Percentiles rank a stretch among this genome's conserved stretches.
These are phyloP conservation scores for Eupeodes luniger DNA, from an alignment of 2,888 invertebrate species.

Conservation along the genomic window DNA sequence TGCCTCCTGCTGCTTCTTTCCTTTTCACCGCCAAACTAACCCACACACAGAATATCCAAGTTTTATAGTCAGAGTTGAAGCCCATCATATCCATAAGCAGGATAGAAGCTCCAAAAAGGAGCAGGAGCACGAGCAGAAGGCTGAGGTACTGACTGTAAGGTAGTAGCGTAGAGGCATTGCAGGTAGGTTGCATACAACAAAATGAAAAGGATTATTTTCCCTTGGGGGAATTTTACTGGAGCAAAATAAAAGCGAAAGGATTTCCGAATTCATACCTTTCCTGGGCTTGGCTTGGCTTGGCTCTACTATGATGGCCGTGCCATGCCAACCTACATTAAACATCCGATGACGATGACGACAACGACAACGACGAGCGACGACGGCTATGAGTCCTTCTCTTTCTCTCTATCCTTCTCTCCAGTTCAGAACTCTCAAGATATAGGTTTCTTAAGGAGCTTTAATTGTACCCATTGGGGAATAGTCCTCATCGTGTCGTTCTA, in stretches of 20 bases:
- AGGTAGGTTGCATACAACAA: conserved; percentile 74
- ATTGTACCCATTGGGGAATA: conserved; percentile 75
- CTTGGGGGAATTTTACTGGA: conserved; percentile 73
- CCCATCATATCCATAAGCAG: conserved; percentile 40
- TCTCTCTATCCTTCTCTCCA: not conserved
- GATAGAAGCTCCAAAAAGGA: not conserved
- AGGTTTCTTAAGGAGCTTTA: conserved; percentile 76
- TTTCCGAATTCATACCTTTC: conserved; percentile 75
- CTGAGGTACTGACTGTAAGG: not conserved
- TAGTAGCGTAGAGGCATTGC: conserved; percentile 51
- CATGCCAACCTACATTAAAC: conserved; percentile 66
- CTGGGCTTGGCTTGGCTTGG: conserved; percentile 46
- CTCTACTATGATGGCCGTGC: conserved; percentile 37
- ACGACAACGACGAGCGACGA: not conserved
- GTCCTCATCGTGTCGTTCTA: conserved; percentile 34
- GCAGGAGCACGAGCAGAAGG: too few relatives aligned
- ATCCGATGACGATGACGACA: conserved; percentile 55
- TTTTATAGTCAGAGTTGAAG: conserved; percentile 57
- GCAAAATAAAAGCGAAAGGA: conserved; percentile 75
- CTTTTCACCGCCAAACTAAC: conserved; percentile 35
- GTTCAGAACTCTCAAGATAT: conserved; percentile 39
- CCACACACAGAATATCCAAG: conserved; percentile 41
- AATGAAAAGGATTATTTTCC: conserved; percentile 75
- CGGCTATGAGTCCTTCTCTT: conserved; percentile 23
- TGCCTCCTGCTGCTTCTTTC: conserved; percentile 34